A percentile compares a stretch with the other conserved stretches of the same genome.
Evolutionary conservation across 1,140 invertebrate genomes (phyloP).

Genomic region (Diorhabda elongata): DNA sequence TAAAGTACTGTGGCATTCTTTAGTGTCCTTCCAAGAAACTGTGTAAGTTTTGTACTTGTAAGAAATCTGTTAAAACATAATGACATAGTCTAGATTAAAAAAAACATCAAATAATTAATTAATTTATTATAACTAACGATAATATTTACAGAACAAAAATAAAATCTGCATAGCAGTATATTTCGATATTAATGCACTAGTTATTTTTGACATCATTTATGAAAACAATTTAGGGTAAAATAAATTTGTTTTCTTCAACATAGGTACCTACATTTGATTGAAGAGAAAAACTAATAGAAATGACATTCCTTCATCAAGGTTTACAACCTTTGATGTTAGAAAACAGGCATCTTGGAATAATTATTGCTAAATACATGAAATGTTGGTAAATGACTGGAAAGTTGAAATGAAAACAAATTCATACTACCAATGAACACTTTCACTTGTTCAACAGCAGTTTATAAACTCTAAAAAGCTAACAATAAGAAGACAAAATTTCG

Average conservation of each 20-base stretch:
- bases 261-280: neutral
- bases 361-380: neutral
- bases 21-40: too few relatives aligned
- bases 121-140: slow-evolving; percentile 40
- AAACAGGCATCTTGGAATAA: neutral
- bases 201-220: slow-evolving; percentile 30
- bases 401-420: slow-evolving; percentile 1
- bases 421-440: neutral
- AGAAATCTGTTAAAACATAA: neutral
- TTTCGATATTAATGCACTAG: slow-evolving; percentile 26
- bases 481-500: too few relatives aligned
- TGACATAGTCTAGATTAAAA: neutral
- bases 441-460: neutral
- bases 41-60: too few relatives aligned
- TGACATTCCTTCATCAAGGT: neutral
- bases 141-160: slow-evolving; percentile 45
- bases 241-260: slow-evolving; percentile 30
- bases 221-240: slow-evolving; percentile 27
- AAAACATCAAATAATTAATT: slow-evolving; percentile 17
- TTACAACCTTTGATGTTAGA: neutral
- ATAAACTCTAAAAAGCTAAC: neutral
- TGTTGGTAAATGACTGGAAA: neutral
- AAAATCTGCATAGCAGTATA: slow-evolving; percentile 43
- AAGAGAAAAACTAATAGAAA: neutral
- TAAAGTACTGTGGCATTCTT: too few relatives aligned